Conservation (phyloP, 2,888 invertebrate species). For the Nemoura dubitans region DNA sequence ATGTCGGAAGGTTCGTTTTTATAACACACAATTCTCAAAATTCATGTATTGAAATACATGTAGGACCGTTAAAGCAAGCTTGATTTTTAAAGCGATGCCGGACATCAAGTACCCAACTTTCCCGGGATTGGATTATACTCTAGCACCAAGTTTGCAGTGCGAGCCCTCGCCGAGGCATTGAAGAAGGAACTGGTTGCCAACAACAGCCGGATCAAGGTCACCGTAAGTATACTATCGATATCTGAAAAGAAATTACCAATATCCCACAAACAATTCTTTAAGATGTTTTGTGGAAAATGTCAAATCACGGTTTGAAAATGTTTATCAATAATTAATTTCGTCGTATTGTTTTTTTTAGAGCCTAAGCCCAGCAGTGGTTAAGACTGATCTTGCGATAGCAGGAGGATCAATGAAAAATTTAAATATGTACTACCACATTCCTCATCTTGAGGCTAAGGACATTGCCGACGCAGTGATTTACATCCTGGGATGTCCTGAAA, state of each 20-base stretch:
- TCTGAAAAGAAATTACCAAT: too few relatives aligned
- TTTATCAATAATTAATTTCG: too few relatives aligned
- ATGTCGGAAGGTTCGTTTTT: slow-evolving; percentile 58
- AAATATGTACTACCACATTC: neutral
- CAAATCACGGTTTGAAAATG: too few relatives aligned
- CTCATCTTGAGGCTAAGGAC: slow-evolving; percentile 59
- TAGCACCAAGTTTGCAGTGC: slow-evolving; percentile 64
- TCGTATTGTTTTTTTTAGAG: too few relatives aligned
- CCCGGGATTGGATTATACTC: slow-evolving; percentile 57
- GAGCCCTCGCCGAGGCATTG: slow-evolving; percentile 61
- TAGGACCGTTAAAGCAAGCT: neutral
- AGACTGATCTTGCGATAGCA: slow-evolving; percentile 59
- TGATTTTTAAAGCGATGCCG: slow-evolving; percentile 36
- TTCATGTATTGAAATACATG: neutral
- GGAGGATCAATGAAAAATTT: neutral
- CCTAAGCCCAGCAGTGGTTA: slow-evolving; percentile 62
- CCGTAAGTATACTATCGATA: slow-evolving; percentile 51
- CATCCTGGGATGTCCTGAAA: slow-evolving; percentile 57
- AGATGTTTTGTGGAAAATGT: too few relatives aligned
- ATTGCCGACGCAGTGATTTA: slow-evolving; percentile 58
- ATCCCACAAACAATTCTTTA: too few relatives aligned
- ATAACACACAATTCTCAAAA: neutral
- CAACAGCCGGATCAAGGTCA: slow-evolving; percentile 56
- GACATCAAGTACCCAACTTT: slow-evolving; percentile 55
- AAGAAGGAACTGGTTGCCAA: slow-evolving; percentile 58